Conservation (phyloP, 1,140 invertebrate genomes). For the Bombus turneri region DNA sequence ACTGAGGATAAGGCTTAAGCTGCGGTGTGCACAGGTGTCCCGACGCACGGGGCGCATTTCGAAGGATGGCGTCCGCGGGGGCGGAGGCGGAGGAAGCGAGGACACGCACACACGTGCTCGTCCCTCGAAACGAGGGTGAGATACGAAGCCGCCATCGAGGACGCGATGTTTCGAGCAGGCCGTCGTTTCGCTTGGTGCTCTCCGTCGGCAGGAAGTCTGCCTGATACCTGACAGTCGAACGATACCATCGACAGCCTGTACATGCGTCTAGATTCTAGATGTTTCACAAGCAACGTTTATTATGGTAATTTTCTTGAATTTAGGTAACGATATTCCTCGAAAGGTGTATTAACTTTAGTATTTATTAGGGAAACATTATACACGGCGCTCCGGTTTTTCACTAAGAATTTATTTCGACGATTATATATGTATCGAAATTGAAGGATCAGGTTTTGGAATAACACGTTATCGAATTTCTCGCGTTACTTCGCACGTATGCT, state of each 20-base stretch:
- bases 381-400: not conserved
- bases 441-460: not conserved
- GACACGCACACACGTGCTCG: constrained; percentile 53
- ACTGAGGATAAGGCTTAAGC: constrained; percentile 6
- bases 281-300: constrained; percentile 29
- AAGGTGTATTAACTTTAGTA: not conserved
- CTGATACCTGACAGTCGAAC: constrained; percentile 58
- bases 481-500: not conserved
- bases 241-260: constrained; percentile 61
- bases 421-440: not conserved
- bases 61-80: constrained; percentile 72
- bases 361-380: not conserved
- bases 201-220: constrained; percentile 49
- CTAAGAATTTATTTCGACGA: not conserved
- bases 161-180: constrained; percentile 52
- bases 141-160: constrained; percentile 74
- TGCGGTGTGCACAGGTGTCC: constrained; percentile 56
- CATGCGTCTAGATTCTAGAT: constrained; percentile 30
- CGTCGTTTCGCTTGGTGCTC: constrained; percentile 41
- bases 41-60: constrained; percentile 65
- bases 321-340: not conserved
- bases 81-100: constrained; percentile 72
- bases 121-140: constrained; percentile 53
- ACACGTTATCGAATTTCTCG: not conserved
- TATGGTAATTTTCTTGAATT: constrained; percentile 10